phyloP scores from a whole-genome alignment of 2,888 invertebrate species.

The Drosophila paranaensis region DNA sequence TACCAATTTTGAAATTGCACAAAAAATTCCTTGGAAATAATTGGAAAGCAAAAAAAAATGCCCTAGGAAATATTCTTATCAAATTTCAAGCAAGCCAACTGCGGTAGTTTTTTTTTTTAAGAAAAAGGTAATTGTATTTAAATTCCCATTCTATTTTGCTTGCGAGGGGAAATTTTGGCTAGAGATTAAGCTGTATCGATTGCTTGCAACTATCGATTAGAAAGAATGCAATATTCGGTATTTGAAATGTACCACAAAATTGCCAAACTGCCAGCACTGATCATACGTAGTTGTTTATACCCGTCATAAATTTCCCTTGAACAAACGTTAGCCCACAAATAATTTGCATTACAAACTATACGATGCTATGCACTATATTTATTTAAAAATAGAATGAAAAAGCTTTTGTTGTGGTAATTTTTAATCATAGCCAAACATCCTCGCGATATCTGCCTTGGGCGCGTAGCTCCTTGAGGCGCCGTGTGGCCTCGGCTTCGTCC shows the following conservation, averaged over 20 bases:
- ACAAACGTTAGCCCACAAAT: not conserved
- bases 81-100: not conserved
- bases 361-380: conserved; percentile 3
- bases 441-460: conserved; percentile 86
- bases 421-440: conserved; percentile 87
- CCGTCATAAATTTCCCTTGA: not conserved
- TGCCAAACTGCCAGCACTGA: not conserved
- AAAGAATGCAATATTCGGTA: not conserved
- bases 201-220: not conserved
- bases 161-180: not conserved
- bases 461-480: conserved; percentile 85
- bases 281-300: not conserved
- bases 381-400: not conserved
- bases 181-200: not conserved
- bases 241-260: not conserved
- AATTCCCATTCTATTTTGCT: not conserved
- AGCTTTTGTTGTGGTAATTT: not conserved
- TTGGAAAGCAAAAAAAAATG: not conserved
- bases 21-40: not conserved
- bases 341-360: not conserved
- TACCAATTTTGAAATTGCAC: not conserved
- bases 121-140: too few species aligned
- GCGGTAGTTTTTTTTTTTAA: too few species aligned
- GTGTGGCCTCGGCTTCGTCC: conserved; percentile 85
- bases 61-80: too few species aligned